Conservation (phyloP, 2,888 invertebrate species). For the Microdon myrmicae region DNA sequence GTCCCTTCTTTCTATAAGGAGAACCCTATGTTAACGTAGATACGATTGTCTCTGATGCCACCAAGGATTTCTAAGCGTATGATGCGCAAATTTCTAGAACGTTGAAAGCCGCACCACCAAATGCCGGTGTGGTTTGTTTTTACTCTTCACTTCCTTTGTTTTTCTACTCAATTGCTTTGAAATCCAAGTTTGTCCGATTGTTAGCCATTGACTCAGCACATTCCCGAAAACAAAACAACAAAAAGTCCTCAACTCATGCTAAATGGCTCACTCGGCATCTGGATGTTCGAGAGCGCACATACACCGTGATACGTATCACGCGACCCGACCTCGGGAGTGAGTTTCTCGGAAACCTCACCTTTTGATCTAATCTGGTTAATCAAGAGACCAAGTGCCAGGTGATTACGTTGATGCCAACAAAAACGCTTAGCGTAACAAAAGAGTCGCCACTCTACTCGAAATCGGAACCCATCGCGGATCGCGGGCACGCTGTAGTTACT, state of each 20-base stretch:
- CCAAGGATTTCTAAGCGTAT: no score
- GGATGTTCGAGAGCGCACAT: slow-evolving; percentile 4
- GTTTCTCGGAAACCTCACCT: slow-evolving; percentile 46
- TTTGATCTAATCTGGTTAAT: slow-evolving; percentile 49
- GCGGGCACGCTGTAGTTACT: slow-evolving; percentile 22
- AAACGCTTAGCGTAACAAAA: slow-evolving; percentile 52
- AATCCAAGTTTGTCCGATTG: no score
- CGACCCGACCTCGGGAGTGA: not conserved
- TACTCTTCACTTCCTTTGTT: no score
- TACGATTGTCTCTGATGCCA: no score
- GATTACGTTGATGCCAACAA: slow-evolving; percentile 44
- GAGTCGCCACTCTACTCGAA: slow-evolving; percentile 41
- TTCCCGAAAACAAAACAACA: slow-evolving; percentile 10
- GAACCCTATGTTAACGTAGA: no score
- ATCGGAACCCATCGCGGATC: slow-evolving; percentile 3
- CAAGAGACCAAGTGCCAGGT: slow-evolving; percentile 46
- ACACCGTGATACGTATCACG: slow-evolving; percentile 4
- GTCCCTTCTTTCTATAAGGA: no score
- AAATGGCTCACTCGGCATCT: slow-evolving; percentile 37
- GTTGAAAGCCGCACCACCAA: no score
- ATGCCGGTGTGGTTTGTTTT: no score
- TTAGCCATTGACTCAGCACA: slow-evolving; percentile 40
- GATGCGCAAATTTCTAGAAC: no score
- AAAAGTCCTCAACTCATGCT: slow-evolving; percentile 22
- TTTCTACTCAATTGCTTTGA: no score